Conservation (phyloP, 2,113 vertebrate genomes). For the Xiphophorus couchianus region DNA sequence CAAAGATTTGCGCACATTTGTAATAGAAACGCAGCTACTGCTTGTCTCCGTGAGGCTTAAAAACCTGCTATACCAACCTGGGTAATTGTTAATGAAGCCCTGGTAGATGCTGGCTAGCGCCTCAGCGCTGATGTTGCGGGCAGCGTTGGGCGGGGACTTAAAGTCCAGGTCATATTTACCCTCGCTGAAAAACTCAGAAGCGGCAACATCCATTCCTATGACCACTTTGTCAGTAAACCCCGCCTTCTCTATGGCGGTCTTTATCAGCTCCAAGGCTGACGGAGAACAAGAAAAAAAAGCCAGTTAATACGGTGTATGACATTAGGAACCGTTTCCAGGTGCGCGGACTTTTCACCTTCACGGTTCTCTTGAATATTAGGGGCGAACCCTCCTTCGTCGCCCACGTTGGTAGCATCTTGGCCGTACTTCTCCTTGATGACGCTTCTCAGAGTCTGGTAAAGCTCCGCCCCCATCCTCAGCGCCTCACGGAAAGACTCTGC, state of each 20-base stretch:
- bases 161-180: constrained; percentile 94
- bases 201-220: constrained; percentile 93
- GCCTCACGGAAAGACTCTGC: constrained; percentile 92
- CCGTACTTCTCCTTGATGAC: constrained; percentile 95
- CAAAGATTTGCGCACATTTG: too few relatives aligned
- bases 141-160: constrained; percentile 89
- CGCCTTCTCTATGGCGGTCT: constrained; percentile 91
- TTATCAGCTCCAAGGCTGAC: constrained; percentile 89
- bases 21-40: too few relatives aligned
- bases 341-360: constrained; percentile 81
- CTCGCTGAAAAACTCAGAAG: constrained; percentile 90
- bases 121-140: constrained; percentile 88
- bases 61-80: constrained; percentile 77
- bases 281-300: background rate
- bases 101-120: constrained; percentile 90
- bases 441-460: constrained; percentile 90
- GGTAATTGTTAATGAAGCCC: constrained; percentile 92
- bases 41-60: constrained; percentile 1
- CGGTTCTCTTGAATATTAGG: constrained; percentile 95
- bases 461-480: constrained; percentile 89
- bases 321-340: background rate
- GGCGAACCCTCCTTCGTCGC: constrained; percentile 92
- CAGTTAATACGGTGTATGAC: background rate
- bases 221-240: constrained; percentile 94
- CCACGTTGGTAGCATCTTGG: constrained; percentile 92